Evolutionary conservation across 2,888 invertebrate genomes (phyloP), one percentile per base, ranked within the genome.

Genomic region (Euspilapteryx auroguttella): DNA sequence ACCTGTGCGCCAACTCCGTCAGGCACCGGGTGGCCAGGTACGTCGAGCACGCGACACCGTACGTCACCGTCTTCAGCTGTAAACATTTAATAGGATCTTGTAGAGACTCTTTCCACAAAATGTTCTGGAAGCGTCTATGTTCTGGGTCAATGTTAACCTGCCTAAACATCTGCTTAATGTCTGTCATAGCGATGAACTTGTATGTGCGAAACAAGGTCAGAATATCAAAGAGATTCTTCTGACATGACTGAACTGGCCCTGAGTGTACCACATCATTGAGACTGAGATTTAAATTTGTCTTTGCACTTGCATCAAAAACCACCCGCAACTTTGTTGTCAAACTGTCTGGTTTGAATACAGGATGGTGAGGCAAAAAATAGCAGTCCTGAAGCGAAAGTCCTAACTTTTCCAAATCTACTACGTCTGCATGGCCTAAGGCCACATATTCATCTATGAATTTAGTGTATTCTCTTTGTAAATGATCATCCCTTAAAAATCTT

Each of bases 181-280:
- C 36, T 2, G 32, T 21, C 7, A 12, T 29, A 3, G 34, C 25
- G 1, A 27, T 22, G 21, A 30, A 32, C n/a, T 32, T 8, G 8
- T 26, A 28, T 10, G 32, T 23, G 9, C 34, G 15, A 20, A 30
- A 36, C 11, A 30, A n/a, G 3, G 33, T 10, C 4, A 36, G 4
- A 17, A 37, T 36, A 12, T 37, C 36, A 25, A 38, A 35, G 4
- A 38, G 12, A 2, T 37, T 31, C 9, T 21, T 28, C 21, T 37
- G 37, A n/a, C n/a, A n/a, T n/a, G n/a, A n/a, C n/a, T n/a, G n/a
- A n/a, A n/a, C n/a, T n/a, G n/a, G n/a, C n/a, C n/a, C n/a, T n/a
- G n/a, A n/a, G n/a, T n/a, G n/a, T n/a, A n/a, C n/a, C n/a, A n/a
- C n/a, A n/a, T n/a, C n/a, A n/a, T n/a, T n/a, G n/a, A n/a, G n/a